Percentiles rank a stretch among this genome's conserved stretches.
Conservation (phyloP, 1,140 invertebrate species). For the Rhagoletis pomonella region DNA sequence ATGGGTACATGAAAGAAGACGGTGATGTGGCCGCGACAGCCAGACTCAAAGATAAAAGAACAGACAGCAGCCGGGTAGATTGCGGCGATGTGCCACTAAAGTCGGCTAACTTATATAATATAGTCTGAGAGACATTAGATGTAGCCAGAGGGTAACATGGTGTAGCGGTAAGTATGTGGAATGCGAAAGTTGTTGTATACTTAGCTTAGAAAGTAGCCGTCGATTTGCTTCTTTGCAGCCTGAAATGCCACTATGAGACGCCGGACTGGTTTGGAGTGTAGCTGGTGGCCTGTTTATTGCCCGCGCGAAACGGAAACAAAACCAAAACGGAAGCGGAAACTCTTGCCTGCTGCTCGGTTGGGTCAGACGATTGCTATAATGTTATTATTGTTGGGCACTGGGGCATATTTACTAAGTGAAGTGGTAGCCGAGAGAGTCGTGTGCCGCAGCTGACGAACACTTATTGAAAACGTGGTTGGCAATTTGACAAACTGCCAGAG, state of each 20-base stretch:
- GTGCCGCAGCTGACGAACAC: neutral
- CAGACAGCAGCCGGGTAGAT: neutral
- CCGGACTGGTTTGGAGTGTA: neutral
- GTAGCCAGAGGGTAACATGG: neutral
- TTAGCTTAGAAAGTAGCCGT: too few species aligned
- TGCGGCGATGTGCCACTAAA: neutral
- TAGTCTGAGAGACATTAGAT: neutral
- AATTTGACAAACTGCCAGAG: neutral
- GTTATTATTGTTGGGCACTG: constrained; percentile 45
- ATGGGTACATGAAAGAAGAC: neutral
- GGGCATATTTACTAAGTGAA: constrained; percentile 35
- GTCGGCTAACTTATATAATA: neutral
- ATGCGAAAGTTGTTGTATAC: too few species aligned
- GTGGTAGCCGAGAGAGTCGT: neutral
- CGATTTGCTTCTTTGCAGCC: neutral
- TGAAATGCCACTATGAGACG: neutral
- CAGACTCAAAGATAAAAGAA: constrained; percentile 8
- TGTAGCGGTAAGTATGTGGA: neutral
- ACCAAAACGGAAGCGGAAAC: constrained; percentile 47
- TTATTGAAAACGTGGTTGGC: constrained; percentile 42
- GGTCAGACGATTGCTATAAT: constrained; percentile 46
- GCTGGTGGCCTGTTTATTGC: constrained; percentile 47
- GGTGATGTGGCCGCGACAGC: neutral
- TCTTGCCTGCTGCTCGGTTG: constrained; percentile 37
- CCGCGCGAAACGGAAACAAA: constrained; percentile 39